Percentiles rank a stretch among this genome's conserved stretches.
These are phyloP conservation scores for Protobothrops mucrosquamatus DNA, from an alignment of 2,113 vertebrate genomes.

Conservation along the genomic window DNA sequence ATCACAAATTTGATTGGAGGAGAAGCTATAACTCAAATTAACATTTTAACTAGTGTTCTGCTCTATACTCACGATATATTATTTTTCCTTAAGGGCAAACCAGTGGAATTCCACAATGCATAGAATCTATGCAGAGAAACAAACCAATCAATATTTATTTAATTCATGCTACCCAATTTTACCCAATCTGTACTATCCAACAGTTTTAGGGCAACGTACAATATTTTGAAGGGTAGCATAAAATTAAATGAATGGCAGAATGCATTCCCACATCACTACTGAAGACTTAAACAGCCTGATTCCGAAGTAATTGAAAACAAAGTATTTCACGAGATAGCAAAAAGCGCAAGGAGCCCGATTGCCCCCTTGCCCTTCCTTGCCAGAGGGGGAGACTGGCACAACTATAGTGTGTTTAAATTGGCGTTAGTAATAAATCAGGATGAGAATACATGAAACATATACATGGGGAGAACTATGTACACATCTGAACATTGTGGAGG, in stretches of 20 bases:
- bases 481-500: background rate
- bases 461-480: background rate
- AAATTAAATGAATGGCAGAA: background rate
- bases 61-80: background rate
- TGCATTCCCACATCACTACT: conserved; percentile 33
- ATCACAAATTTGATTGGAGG: background rate
- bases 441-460: background rate
- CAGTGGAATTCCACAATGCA: no score
- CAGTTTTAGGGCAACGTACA: background rate
- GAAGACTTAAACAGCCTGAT: background rate
- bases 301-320: background rate
- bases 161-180: background rate
- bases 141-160: background rate
- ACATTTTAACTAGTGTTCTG: no score
- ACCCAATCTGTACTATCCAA: background rate
- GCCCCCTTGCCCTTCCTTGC: background rate
- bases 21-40: background rate
- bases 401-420: background rate
- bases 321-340: background rate
- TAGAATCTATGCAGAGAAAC: background rate
- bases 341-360: background rate
- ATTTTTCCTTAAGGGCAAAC: background rate
- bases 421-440: background rate
- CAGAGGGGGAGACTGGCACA: background rate
- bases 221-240: background rate